Base-by-base conservation (phyloP, 2,113 vertebrate species). In the Gavia stellata region DNA sequence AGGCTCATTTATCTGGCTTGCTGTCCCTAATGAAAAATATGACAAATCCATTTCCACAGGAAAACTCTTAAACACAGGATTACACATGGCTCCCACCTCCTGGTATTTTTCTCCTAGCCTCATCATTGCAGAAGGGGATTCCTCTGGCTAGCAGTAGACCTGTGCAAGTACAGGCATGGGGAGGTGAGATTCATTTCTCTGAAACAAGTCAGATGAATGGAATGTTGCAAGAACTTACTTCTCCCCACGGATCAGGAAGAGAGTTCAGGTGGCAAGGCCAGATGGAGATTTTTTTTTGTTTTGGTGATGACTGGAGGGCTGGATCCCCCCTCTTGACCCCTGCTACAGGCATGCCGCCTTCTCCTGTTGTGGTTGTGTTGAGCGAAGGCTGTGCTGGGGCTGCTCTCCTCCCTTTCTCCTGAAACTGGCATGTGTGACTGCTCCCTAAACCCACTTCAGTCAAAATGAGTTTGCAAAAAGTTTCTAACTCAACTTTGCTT, bases 401-500 rank as follows among this genome's bases (percentile, higher is more conserved):
- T 75, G 29, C 11, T 62, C 20, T 63, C 10, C n/a, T 26, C 5
- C 14, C 5, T 4, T 59, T 16, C 10, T 42, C 24, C 42, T 45
- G 17, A 42, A 7, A 33, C 20, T 50, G 81, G 8, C 6, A 2
- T 17, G 42, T 18, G 3, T 33, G 49, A 40, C 7, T 1, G 0
- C 21, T 10, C 8, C 6, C 20, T 45, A 71, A 84, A 25, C 7
- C 7, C 13, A 9, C 45, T 65, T 56, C 36, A 65, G 47, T 2
- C 16, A 61, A 83, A 91, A 78, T 4, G 18, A 33, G 7, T 23
- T 66, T 65, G 33, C 7, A 23, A 71, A 50, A 67, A 14, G 11
- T 1, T 9, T 40, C 31, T 17, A 31, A 26, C 33, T 6, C 5
- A 14, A 6, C 1, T 79, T 38, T 20, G 0, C 12, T 75, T 42